Conservation (phyloP, 1,140 invertebrate species). For the Sinonovacula constricta region DNA sequence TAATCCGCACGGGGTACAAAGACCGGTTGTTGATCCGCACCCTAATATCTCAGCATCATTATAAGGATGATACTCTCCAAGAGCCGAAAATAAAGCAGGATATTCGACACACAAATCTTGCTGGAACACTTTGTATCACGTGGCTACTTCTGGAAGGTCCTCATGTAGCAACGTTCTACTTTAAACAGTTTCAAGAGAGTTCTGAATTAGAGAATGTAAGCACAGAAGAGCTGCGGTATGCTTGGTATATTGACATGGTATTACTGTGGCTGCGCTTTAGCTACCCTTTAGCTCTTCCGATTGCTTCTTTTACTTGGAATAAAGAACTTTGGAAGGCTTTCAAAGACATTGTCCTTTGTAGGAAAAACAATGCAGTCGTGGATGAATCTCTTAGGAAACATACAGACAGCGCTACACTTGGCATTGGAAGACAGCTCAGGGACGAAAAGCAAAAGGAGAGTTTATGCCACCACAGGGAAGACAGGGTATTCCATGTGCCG, state of each 20-base stretch:
- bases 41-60: constrained; percentile 60
- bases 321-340: constrained; percentile 72
- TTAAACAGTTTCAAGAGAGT: constrained; percentile 64
- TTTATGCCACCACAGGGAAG: constrained; percentile 46
- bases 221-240: constrained; percentile 54
- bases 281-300: constrained; percentile 66
- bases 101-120: constrained; percentile 56
- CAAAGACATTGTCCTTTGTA: constrained; percentile 70
- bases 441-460: constrained; percentile 54
- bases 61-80: constrained; percentile 53
- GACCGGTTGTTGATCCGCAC: constrained; percentile 53
- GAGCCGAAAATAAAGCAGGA: constrained; percentile 59
- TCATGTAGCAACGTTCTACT: constrained; percentile 63
- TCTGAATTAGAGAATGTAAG: constrained; percentile 48
- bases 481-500: constrained; percentile 65
- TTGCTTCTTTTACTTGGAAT: constrained; percentile 64
- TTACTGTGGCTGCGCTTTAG: constrained; percentile 72
- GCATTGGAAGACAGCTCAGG: constrained; percentile 41
- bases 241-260: constrained; percentile 62
- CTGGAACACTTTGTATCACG: constrained; percentile 59
- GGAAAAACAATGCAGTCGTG: constrained; percentile 70
- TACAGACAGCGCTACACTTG: constrained; percentile 34
- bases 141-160: constrained; percentile 71
- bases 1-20: constrained; percentile 50
- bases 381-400: constrained; percentile 60